Evolutionary conservation across 2,888 invertebrate genomes (phyloP).

Genomic region (Capitulum mitella): DNA sequence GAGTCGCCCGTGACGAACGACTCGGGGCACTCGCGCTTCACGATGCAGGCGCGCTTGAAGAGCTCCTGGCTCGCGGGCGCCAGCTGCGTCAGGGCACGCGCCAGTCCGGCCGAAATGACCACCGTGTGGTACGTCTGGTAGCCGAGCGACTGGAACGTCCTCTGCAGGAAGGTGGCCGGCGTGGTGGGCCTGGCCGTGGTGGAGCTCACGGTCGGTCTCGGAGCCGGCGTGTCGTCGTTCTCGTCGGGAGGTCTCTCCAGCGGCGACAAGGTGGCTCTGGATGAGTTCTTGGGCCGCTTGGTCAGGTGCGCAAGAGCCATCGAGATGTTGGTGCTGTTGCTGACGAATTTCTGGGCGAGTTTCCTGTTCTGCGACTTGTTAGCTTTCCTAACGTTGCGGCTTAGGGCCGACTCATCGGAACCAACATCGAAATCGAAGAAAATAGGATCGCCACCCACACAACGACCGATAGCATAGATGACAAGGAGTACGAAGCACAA

Average conservation of each 20-base stretch:
- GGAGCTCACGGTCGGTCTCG: not conserved
- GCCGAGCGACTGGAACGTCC: not conserved
- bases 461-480: not conserved
- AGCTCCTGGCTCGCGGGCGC: slow-evolving; percentile 9
- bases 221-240: not conserved
- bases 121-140: not conserved
- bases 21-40: not conserved
- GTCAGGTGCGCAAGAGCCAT: not conserved
- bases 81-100: not conserved
- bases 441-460: not conserved
- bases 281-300: not conserved
- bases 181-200: not conserved
- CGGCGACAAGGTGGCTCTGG: not conserved
- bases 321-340: not conserved
- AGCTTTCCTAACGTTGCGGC: no score
- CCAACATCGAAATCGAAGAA: slow-evolving; percentile 11
- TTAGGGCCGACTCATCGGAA: no score
- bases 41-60: not conserved
- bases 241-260: not conserved
- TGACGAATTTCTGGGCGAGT: not conserved
- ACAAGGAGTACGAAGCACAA: not conserved
- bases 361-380: not conserved
- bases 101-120: not conserved
- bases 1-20: not conserved
- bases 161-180: not conserved